Base-by-base conservation (phyloP, 2,113 vertebrate species). In the Riparia riparia region DNA sequence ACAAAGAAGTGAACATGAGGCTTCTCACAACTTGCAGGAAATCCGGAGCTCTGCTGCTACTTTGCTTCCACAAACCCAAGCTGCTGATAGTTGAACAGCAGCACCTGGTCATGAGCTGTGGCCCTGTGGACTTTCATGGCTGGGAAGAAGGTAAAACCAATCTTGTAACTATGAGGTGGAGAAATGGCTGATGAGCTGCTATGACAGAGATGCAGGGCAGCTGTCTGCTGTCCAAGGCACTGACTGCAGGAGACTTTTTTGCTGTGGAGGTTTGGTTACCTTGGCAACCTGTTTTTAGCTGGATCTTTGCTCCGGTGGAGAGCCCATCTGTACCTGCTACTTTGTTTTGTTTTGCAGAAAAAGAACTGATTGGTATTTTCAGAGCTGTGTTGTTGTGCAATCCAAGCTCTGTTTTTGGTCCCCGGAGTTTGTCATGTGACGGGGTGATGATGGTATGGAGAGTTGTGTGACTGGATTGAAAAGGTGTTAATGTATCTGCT, bases 261-360 rank as follows among this genome's bases (percentile, higher is more conserved):
- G 68, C 90, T 77, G 51, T 93, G 87, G 82, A 96, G 86, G 76
- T 81, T 97, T 41, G 60, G 97, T 97, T 97, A 96, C 97, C 97
- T 95, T 96, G 96, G 96, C 85, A 97, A 97, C 97, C 57, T 93
- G 95, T 47, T 92, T 95, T 89, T 95, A 93, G 81, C 76, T 93
- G 94, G 68, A 70, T 92, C n/a, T 92, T 71, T 65, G 90, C 90
- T 96, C 78, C 6, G 1, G 76, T 81, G 68, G 89, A 94, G 91
- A 95, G 86, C 93, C 70, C 63, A 37, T 93, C 87, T 96, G 79
- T 95, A 94, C 86, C 93, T 94, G 90, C 84, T 90, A 66, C 60
- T 92, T 93, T 90, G 88, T 95, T 92, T 91, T 95, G 37, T 84
- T 96, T 83, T 78, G 32, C 73, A 73, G 77, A 79, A 54, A 70